Evolutionary conservation across 2,888 invertebrate species (phyloP).

Genomic region (Amphipoea oculea): DNA sequence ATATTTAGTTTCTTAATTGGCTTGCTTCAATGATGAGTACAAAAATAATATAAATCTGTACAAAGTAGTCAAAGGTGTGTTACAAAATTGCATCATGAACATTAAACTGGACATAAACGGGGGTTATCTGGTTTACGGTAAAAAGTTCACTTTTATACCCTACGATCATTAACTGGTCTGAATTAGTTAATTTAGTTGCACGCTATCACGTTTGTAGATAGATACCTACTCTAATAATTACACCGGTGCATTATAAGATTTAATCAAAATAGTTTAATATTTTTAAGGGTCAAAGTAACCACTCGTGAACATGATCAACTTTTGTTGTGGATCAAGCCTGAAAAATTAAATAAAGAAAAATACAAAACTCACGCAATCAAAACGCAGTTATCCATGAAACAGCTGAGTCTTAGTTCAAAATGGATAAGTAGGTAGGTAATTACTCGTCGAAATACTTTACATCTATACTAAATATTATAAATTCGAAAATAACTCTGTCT

Average conservation of each 20-base stretch:
- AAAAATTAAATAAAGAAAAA: no score
- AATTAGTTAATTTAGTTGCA: conserved; percentile 4
- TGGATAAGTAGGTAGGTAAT: neutral
- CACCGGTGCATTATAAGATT: no score
- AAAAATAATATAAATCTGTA: neutral
- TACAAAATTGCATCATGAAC: conserved; percentile 2
- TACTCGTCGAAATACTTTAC: neutral
- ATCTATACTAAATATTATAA: no score
- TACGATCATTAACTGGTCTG: conserved; percentile 1
- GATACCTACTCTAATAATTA: neutral
- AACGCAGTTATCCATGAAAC: neutral
- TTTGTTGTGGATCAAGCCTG: no score
- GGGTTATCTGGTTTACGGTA: neutral
- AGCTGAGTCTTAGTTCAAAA: neutral
- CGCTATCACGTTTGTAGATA: neutral
- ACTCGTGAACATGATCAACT: no score
- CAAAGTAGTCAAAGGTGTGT: neutral
- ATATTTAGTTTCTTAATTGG: neutral
- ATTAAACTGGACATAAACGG: neutral
- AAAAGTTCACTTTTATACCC: conserved; percentile 2
- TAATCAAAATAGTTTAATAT: no score
- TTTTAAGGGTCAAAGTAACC: no score
- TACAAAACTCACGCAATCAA: no score
- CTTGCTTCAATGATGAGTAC: neutral
- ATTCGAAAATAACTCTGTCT: no score